Evolutionary conservation across 2,888 invertebrate genomes (phyloP).

Genomic region (Nephrotoma appendiculata): DNA sequence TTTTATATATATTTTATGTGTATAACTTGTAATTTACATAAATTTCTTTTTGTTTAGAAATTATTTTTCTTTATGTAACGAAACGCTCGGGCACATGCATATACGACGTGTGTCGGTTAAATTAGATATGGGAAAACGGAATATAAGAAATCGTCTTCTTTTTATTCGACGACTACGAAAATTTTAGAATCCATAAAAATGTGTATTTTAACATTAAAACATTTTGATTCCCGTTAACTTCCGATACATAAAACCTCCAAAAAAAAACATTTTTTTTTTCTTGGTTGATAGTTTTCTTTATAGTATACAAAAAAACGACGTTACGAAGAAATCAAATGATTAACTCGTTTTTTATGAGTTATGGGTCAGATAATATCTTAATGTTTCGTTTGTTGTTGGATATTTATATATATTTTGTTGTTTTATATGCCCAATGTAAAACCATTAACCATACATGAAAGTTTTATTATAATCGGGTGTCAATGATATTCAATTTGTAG

Average conservation of each 20-base stretch:
- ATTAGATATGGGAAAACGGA: neutral
- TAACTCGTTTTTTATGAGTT: neutral
- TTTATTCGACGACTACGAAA: neutral
- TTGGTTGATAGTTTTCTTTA: neutral
- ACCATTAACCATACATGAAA: too few relatives aligned
- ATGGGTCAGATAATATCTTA: neutral
- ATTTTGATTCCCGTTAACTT: neutral
- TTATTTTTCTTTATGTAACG: neutral
- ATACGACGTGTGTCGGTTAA: neutral
- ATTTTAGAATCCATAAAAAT: neutral
- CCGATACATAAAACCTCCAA: neutral
- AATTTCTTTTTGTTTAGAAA: neutral
- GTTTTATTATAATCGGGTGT: neutral
- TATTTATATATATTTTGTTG: neutral
- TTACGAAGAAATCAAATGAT: neutral
- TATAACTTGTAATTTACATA: neutral
- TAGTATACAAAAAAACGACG: neutral
- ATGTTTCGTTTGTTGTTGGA: neutral
- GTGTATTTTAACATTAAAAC: neutral
- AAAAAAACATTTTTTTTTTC: neutral
- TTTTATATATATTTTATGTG: neutral
- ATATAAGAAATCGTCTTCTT: neutral
- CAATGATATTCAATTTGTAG: neutral
- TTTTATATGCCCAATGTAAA: neutral
- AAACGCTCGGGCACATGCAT: neutral